Evolutionary conservation across 2,888 invertebrate species (phyloP).

Genomic region (Lepeophtheirus nordmannii): DNA sequence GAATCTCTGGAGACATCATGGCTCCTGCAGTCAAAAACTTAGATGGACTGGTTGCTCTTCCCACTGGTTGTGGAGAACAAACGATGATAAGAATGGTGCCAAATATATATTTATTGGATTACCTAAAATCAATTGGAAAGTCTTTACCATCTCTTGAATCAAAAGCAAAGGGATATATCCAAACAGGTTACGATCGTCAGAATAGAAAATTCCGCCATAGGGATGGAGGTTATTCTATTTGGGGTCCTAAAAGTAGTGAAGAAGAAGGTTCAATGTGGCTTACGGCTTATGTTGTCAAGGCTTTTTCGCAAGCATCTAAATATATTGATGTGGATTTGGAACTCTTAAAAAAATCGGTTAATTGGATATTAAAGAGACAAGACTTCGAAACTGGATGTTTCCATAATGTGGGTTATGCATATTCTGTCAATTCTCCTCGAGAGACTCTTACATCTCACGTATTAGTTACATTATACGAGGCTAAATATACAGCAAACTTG

Average conservation of each 20-base stretch:
- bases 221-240: conserved; percentile 22
- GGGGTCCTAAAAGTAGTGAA: conserved; percentile 19
- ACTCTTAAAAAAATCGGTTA: background rate
- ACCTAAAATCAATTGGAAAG: conserved; percentile 25
- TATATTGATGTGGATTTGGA: conserved; percentile 22
- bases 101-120: conserved; percentile 27
- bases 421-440: background rate
- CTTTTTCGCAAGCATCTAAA: conserved; percentile 23
- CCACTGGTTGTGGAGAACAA: conserved; percentile 28
- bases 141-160: conserved; percentile 10
- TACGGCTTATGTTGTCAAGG: conserved; percentile 25
- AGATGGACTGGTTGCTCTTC: conserved; percentile 16
- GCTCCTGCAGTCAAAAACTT: conserved; percentile 24
- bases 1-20: conserved; percentile 22
- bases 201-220: conserved; percentile 14
- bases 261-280: conserved; percentile 24
- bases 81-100: conserved; percentile 28
- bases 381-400: conserved; percentile 26
- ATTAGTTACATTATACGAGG: background rate
- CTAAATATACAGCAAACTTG: background rate
- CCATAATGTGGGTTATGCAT: conserved; percentile 26
- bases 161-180: conserved; percentile 12
- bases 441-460: background rate
- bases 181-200: conserved; percentile 20
- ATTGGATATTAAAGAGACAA: conserved; percentile 19